These are phyloP conservation scores for Cliona cf. orientalis DNA, from an alignment of 37 sponge, comb jelly and placozoan species.

Conservation along the genomic window DNA sequence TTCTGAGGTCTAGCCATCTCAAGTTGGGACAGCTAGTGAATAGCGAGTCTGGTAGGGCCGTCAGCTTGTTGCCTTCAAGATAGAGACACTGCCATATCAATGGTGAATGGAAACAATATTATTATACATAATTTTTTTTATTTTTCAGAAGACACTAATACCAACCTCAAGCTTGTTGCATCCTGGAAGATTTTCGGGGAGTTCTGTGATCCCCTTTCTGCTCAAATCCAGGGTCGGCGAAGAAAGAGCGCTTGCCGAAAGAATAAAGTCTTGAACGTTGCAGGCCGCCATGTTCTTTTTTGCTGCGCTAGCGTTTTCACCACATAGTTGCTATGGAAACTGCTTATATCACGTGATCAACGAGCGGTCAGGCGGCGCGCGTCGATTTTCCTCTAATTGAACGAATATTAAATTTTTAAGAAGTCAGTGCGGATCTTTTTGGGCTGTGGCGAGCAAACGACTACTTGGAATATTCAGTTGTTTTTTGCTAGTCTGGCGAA, in stretches of 20 bases:
- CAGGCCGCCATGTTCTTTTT: too few relatives aligned
- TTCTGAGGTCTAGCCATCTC: slow-evolving; percentile 86
- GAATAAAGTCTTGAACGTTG: slow-evolving; percentile 29
- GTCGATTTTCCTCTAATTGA: too few relatives aligned
- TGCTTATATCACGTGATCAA: too few relatives aligned
- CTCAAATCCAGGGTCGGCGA: slow-evolving; percentile 49
- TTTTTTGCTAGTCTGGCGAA: too few relatives aligned
- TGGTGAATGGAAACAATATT: neutral
- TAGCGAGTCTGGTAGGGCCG: slow-evolving; percentile 63
- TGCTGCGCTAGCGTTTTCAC: too few relatives aligned
- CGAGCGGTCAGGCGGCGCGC: too few relatives aligned
- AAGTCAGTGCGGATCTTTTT: too few relatives aligned
- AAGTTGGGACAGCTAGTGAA: slow-evolving; percentile 61
- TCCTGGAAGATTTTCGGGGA: slow-evolving; percentile 42
- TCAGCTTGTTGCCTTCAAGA: slow-evolving; percentile 80
- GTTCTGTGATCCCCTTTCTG: slow-evolving; percentile 26
- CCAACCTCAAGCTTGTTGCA: slow-evolving; percentile 38
- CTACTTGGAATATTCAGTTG: too few relatives aligned
- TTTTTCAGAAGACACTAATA: neutral
- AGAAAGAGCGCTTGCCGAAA: slow-evolving; percentile 31
- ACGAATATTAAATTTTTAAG: too few relatives aligned
- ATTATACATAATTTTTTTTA: slow-evolving; percentile 1
- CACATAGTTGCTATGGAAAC: too few relatives aligned
- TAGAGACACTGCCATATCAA: slow-evolving; percentile 91
- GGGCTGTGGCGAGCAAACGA: too few relatives aligned